A percentile compares a stretch with the other conserved stretches of the same genome.
Conservation (phyloP, 2,113 vertebrate species). For the Xenus cinereus region DNA sequence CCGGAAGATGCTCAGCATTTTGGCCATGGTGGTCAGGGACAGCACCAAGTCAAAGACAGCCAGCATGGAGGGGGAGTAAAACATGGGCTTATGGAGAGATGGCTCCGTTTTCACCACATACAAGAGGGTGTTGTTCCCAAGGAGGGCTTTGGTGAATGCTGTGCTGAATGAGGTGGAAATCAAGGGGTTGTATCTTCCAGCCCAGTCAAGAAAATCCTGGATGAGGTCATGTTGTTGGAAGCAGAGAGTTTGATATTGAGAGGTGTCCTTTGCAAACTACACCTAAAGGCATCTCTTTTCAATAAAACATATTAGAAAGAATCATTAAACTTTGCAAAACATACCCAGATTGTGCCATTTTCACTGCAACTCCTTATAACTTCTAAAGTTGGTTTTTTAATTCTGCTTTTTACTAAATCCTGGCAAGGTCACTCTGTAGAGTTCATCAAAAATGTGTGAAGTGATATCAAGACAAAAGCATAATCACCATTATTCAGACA, state of each 20-base stretch:
- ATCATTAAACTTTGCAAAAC: not conserved
- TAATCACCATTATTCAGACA: not conserved
- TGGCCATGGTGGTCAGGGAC: constrained; percentile 30
- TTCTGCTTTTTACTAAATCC: not conserved
- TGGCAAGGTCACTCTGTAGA: not conserved
- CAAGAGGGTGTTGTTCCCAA: not conserved
- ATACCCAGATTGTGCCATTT: too few species aligned
- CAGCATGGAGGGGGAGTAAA: constrained; percentile 55
- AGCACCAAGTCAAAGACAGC: constrained; percentile 48
- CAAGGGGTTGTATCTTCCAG: not conserved
- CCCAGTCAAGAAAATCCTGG: not conserved
- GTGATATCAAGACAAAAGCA: not conserved
- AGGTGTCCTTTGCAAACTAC: not conserved
- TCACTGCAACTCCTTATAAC: not conserved
- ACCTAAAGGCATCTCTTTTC: not conserved
- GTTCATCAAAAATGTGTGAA: not conserved
- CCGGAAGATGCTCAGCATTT: constrained; percentile 52
- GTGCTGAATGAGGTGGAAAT: not conserved
- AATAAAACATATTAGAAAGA: not conserved
- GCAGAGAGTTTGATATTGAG: not conserved
- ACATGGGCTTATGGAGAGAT: constrained; percentile 62
- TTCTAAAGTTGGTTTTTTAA: not conserved
- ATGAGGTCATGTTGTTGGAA: not conserved
- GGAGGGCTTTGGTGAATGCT: not conserved
- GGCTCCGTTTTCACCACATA: not conserved